These are phyloP conservation scores for Centruroides vittatus DNA, from an alignment of 1,140 invertebrate species.

Conservation along the genomic window DNA sequence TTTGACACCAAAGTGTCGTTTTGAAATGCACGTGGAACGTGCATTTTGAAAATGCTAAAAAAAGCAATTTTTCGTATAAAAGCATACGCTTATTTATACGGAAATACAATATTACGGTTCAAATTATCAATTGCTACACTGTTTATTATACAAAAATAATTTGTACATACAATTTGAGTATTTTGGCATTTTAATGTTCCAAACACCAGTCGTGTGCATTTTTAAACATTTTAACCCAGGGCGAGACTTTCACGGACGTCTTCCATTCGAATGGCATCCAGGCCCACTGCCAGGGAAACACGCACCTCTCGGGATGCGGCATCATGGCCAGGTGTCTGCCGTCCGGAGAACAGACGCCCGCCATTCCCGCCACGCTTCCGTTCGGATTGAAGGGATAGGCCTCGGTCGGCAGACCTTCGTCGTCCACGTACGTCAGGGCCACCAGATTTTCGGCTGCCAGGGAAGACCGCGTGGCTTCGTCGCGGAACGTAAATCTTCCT, in stretches of 20 bases:
- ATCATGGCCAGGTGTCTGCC: conserved; percentile 92
- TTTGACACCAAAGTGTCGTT: too few relatives aligned
- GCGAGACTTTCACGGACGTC: conserved; percentile 42
- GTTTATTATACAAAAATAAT: too few relatives aligned
- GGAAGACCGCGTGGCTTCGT: conserved; percentile 34
- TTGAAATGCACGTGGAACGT: too few relatives aligned
- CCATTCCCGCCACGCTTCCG: conserved; percentile 68
- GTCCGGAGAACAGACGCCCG: conserved; percentile 71
- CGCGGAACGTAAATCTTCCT: conserved; percentile 42
- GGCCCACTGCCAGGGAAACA: conserved; percentile 71
- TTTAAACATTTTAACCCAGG: conserved; percentile 82
- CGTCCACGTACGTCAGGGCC: conserved; percentile 69
- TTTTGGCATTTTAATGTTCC: too few relatives aligned
- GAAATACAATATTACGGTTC: too few relatives aligned
- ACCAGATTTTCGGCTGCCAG: conserved; percentile 47
- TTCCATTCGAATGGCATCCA: conserved; percentile 43
- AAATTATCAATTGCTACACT: too few relatives aligned
- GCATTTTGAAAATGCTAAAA: too few relatives aligned
- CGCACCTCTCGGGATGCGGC: conserved; percentile 92
- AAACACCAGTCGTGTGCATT: conserved; percentile 73
- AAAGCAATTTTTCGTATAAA: too few relatives aligned
- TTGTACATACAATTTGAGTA: too few relatives aligned
- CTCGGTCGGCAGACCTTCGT: conserved; percentile 55
- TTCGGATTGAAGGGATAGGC: conserved; percentile 88
- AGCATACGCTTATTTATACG: too few relatives aligned